Evolutionary conservation across 2,113 vertebrate species (phyloP), one percentile per base, ranked within the genome.

Genomic region (Trematomus loennbergii): DNA sequence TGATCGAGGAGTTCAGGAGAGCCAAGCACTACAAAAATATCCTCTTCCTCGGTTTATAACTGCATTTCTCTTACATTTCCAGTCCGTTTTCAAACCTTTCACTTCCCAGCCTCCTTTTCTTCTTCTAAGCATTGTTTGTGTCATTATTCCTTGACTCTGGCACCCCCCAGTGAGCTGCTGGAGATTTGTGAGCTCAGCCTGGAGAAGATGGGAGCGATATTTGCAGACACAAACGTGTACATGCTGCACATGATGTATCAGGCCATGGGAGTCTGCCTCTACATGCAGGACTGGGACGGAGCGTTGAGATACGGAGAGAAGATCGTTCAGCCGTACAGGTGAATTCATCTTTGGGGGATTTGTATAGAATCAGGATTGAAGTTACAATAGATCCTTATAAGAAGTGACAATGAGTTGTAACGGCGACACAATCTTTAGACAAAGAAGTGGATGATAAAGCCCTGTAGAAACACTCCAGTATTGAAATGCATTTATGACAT

Each of bases 231-330:
- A 46, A 99, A 99, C 11, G 96, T 99, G 71, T 99, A 99, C 87
- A 97, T 99, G 97, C 87, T 99, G 68, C 98, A 99, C 87, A 99
- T 99, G 98, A 99, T 97, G 97, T 99, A 99, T 93, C 98, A 99
- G 85, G 96, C 98, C 80, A 99, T 99, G 98, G 98, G 98, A 0
- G 96, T 99, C 59, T 99, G 98, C 83, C 94, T 99, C n/a, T 99
- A 98, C 3, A 94, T 96, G 95, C 97, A 99, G 85, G 97, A 99
- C 91, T 99, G 97, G 97, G 97, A 99, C 6, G 96, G 96, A 49
- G 98, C 98, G 0, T 95, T 99, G 91, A 94, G 92, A 45, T 98
- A 99, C 0, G 98, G 98, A 1, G 96, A 97, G 94, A 99, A 98
- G 90, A 97, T 99, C 74, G 43, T 94, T 75, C 84, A 93, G 0